phyloP scores from a whole-genome alignment of 2,888 invertebrate species.

The Diarsia dahlii region DNA sequence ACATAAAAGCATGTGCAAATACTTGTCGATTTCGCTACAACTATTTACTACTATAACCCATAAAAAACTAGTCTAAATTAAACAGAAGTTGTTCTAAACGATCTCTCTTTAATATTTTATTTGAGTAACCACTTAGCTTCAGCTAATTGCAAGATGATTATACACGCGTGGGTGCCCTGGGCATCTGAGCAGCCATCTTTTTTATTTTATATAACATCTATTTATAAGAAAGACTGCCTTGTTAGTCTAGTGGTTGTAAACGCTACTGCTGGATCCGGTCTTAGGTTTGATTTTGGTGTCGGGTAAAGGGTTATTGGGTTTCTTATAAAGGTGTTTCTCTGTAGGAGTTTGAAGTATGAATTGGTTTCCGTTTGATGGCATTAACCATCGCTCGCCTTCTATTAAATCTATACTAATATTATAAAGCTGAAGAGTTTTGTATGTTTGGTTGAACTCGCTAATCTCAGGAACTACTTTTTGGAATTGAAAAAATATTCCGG shows the following conservation, averaged over 20 bases:
- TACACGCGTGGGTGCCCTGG: conserved; percentile 37
- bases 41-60: conserved; percentile 6
- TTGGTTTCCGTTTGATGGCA: neutral
- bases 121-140: conserved; percentile 35
- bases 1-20: neutral
- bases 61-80: conserved; percentile 29
- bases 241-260: neutral
- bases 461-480: too few relatives aligned
- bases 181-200: conserved; percentile 13
- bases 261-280: too few relatives aligned
- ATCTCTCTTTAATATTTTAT: conserved; percentile 45
- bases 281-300: neutral
- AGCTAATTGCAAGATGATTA: conserved; percentile 52
- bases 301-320: neutral
- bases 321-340: neutral
- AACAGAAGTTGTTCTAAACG: conserved; percentile 50
- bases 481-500: too few relatives aligned
- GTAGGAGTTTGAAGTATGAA: neutral
- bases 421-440: too few relatives aligned
- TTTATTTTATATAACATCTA: conserved; percentile 53
- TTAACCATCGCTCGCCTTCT: too few relatives aligned
- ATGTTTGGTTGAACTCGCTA: too few relatives aligned
- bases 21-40: neutral
- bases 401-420: too few relatives aligned
- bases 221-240: neutral